phyloP scores from a whole-genome alignment of 2,797 vertebrate genomes.

The Rhincodon typus region DNA sequence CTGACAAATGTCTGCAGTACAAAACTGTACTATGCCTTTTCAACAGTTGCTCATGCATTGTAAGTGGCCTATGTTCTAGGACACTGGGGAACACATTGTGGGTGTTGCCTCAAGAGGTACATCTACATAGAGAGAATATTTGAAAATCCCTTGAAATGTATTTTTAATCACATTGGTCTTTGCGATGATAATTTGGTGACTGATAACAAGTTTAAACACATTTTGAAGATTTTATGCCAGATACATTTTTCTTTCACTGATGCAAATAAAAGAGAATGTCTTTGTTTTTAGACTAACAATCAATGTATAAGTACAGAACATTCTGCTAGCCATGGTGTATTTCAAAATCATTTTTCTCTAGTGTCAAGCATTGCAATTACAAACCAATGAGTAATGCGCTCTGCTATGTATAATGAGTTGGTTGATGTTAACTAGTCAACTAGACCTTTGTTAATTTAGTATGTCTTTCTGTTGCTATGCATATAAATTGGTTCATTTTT shows the following conservation, averaged over 20 bases:
- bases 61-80: not conserved
- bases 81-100: not conserved
- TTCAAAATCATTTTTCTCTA: not conserved
- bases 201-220: not conserved
- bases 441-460: conserved; percentile 16
- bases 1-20: not conserved
- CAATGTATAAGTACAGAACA: not conserved
- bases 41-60: not conserved
- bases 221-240: not conserved
- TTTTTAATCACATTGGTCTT: not conserved
- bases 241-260: not conserved
- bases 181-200: not conserved
- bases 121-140: not conserved
- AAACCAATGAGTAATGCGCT: not conserved
- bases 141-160: not conserved
- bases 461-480: conserved; percentile 19
- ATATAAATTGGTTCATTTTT: conserved; percentile 6
- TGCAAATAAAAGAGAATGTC: not conserved
- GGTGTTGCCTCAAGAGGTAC: not conserved
- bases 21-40: not conserved
- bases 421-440: conserved; percentile 10
- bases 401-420: not conserved
- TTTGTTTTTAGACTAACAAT: conserved; percentile 25
- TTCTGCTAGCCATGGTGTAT: not conserved
- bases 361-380: conserved; percentile 1